Conservation (phyloP, 64 coral and sea anemone species). For the Porites lutea region DNA sequence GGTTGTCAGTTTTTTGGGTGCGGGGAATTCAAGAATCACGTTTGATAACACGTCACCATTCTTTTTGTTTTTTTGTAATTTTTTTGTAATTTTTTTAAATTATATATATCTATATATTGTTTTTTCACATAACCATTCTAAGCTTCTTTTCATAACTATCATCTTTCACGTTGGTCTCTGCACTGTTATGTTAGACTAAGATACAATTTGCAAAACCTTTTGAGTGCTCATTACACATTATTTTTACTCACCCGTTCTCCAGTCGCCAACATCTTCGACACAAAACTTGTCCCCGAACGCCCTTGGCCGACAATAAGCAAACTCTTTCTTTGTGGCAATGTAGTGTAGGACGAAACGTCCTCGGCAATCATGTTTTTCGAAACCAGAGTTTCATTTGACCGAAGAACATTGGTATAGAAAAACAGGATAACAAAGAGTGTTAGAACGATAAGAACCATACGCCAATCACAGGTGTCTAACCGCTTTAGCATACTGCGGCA, state of each 20-base stretch:
- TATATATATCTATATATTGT: too few species aligned
- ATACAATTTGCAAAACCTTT: too few species aligned
- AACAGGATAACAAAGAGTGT: not conserved
- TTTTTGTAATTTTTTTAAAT: too few species aligned
- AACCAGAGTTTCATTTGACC: not conserved
- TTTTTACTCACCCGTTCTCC: slow-evolving; percentile 15
- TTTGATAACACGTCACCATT: too few species aligned
- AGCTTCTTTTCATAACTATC: too few species aligned
- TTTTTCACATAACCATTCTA: too few species aligned
- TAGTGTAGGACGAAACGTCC: not conserved
- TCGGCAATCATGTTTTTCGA: not conserved
- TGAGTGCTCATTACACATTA: too few species aligned
- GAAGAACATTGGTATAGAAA: not conserved
- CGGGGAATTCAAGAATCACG: too few species aligned
- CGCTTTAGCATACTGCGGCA: not conserved
- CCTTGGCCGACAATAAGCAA: slow-evolving; percentile 24
- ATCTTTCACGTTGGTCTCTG: too few species aligned
- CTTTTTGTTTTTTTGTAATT: too few species aligned
- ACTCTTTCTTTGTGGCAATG: not conserved
- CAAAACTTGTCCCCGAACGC: slow-evolving; percentile 24
- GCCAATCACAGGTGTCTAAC: not conserved
- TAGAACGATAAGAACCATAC: not conserved
- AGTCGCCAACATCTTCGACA: slow-evolving; percentile 33
- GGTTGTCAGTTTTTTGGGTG: too few species aligned
- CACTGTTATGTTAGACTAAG: not conserved